phyloP scores from a whole-genome alignment of 2,888 invertebrate genomes.

The Exocentrus adspersus region DNA sequence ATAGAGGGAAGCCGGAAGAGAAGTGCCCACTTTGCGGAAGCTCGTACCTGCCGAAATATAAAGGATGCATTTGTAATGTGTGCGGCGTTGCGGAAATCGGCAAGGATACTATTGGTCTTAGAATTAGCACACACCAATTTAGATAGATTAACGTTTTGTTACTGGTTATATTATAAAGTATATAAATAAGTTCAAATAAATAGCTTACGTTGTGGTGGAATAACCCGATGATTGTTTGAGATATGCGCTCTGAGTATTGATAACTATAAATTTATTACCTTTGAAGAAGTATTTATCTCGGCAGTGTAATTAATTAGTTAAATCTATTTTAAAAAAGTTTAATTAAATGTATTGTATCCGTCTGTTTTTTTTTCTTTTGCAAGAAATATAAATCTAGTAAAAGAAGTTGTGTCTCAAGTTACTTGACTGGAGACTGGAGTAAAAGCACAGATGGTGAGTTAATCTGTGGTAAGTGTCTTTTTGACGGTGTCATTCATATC shows the following conservation, averaged over 20 bases:
- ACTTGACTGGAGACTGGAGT: too few relatives aligned
- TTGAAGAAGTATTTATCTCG: too few relatives aligned
- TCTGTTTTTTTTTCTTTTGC: not conserved
- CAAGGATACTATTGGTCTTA: conserved; percentile 86
- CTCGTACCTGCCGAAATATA: conserved; percentile 86
- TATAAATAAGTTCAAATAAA: not conserved
- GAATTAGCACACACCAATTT: conserved; percentile 81
- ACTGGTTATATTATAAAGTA: not conserved
- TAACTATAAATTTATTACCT: too few relatives aligned
- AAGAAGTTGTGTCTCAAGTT: too few relatives aligned
- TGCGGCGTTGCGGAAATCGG: conserved; percentile 93
- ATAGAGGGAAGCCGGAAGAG: conserved; percentile 92
- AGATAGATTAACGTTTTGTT: conserved; percentile 59
- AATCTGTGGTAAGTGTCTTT: not conserved
- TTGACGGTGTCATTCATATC: not conserved
- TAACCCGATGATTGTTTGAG: too few relatives aligned
- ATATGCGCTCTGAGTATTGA: too few relatives aligned
- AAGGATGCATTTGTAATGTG: conserved; percentile 85
- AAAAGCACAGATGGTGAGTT: too few relatives aligned
- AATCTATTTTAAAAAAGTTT: too few relatives aligned
- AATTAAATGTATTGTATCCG: not conserved
- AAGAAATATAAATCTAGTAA: not conserved
- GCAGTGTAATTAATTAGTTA: too few relatives aligned
- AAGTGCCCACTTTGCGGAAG: conserved; percentile 93
- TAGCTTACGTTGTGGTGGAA: too few relatives aligned